phyloP scores from a whole-genome alignment of 2,113 vertebrate species.

The Myrmecophaga tridactyla region DNA sequence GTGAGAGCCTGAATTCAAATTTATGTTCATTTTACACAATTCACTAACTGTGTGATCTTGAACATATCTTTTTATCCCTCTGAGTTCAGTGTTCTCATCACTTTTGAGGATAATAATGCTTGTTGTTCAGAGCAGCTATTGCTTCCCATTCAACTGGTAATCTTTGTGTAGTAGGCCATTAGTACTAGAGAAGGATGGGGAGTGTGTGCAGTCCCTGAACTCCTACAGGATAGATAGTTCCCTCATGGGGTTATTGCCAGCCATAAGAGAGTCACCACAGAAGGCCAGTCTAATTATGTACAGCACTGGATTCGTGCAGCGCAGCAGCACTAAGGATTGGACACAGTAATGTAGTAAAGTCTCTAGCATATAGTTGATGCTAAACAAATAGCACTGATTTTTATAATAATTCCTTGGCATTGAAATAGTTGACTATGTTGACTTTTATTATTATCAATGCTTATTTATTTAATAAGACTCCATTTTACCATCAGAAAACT shows the following conservation, averaged over 20 bases:
- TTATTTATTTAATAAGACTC: slow-evolving; percentile 63
- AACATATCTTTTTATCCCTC: not conserved
- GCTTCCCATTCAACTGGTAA: not conserved
- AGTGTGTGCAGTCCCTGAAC: not conserved
- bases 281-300: not conserved
- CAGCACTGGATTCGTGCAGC: too few relatives aligned
- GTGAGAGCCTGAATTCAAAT: not conserved
- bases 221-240: not conserved
- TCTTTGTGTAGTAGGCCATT: not conserved
- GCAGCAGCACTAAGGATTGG: not conserved
- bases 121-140: not conserved
- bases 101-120: not conserved
- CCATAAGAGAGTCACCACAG: not conserved
- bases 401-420: slow-evolving; percentile 10
- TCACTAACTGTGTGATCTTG: not conserved
- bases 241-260: not conserved
- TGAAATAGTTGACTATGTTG: slow-evolving; percentile 42
- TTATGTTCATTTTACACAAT: not conserved
- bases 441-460: slow-evolving; percentile 48
- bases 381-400: slow-evolving; percentile 27
- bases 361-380: not conserved
- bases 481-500: slow-evolving; percentile 51
- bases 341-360: not conserved
- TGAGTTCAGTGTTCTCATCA: not conserved
- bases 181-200: not conserved